Base-by-base conservation (phyloP, 2,797 vertebrate genomes). In the Pelochelys cantorii region DNA sequence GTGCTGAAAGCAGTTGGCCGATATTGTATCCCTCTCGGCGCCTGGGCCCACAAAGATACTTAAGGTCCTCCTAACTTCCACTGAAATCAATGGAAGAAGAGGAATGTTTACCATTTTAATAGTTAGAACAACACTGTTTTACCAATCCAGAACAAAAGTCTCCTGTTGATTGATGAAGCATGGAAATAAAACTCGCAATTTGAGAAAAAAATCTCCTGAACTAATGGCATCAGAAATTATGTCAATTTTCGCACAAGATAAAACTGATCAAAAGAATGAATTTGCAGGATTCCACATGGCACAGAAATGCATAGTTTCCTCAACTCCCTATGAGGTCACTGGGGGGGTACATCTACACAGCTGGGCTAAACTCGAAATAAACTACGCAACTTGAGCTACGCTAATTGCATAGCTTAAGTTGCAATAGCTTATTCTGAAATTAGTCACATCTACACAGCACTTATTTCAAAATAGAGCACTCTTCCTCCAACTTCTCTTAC, bases 31-130 rank as follows among this genome's bases (percentile, higher is more conserved):
- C 60, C 80, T 86, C 29, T 31, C 48, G 29, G 54, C 77, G 78
- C 81, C 88, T 86, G 93, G 80, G 68, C 34, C 34, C 10, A 37
- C 34, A 71, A 92, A 95, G 62, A 34, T 94, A 90, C 81, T 84
- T 71, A 37, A 34, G n/a, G 18, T 23, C 34, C 89, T 90, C 34
- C 90, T 88, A 84, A 48, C 84, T 60, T 85, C 84, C 62, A 15
- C 37, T 27, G 48, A 87, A 90, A 84, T 12, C 90, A 94, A 57
- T 13, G 34, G 27, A 77, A 93, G 90, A 81, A 86, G 27, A 81
- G 89, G n/a, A 84, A 27, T 20, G 68, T 2, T 22, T 60, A 77
- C 17, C 1, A 12, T 10, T 91, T 84, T 74, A 62, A 37, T 55
- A 14, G 37, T 17, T 22, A 52, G 82, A 94, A 74, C 37, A 84